A percentile compares a stretch with the other conserved stretches of the same genome.
Conservation (phyloP, 2,113 vertebrate genomes). For the Mustela nigripes region DNA sequence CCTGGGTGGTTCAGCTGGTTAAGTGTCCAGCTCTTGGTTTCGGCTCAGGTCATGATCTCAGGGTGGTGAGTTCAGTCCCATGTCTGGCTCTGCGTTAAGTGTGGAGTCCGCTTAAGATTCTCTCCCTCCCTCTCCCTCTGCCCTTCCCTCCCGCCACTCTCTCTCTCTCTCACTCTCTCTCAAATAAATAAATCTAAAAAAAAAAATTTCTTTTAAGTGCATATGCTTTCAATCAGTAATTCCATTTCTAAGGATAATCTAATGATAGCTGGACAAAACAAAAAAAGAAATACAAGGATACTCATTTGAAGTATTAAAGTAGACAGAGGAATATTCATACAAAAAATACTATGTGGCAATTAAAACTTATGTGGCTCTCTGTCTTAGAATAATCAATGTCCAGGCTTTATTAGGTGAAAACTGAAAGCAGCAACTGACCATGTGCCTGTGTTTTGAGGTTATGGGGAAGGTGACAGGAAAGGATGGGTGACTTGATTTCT, state of each 20-base stretch:
- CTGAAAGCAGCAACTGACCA: background rate
- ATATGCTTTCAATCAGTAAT: background rate
- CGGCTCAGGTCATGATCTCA: background rate
- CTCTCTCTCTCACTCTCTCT: background rate
- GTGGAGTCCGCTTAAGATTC: background rate
- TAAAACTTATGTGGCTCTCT: background rate
- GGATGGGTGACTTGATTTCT: background rate
- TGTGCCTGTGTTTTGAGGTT: background rate
- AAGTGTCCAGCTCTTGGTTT: background rate
- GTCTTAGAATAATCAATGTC: background rate
- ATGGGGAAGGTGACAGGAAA: background rate
- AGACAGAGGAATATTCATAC: background rate
- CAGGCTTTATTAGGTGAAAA: background rate
- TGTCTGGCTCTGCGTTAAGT: background rate
- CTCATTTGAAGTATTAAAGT: background rate
- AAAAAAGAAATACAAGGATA: background rate
- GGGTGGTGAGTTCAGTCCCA: background rate
- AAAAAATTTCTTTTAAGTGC: background rate
- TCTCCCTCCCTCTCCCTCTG: background rate
- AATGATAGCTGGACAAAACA: background rate
- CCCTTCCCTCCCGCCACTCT: background rate
- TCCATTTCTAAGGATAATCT: background rate
- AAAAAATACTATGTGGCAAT: background rate
- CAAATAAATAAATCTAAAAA: background rate
- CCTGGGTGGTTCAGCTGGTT: background rate